phyloP scores from a whole-genome alignment of 2,888 invertebrate species.

The Pasiphila rectangulata region DNA sequence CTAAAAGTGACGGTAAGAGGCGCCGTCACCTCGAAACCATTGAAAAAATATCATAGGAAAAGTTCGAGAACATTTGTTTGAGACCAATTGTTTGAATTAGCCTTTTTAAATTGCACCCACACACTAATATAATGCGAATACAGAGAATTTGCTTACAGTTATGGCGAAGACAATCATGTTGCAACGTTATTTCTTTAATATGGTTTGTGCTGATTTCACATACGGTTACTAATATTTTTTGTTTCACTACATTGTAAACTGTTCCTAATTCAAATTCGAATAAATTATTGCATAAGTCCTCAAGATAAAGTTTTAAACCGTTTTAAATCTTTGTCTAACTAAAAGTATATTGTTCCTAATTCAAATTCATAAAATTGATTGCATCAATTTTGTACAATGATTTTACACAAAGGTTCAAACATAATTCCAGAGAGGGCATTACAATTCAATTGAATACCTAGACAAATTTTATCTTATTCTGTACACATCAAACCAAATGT shows the following conservation, averaged over 20 bases:
- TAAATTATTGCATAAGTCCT: too few relatives aligned
- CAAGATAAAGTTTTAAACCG: too few relatives aligned
- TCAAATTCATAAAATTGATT: too few relatives aligned
- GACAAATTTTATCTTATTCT: background rate
- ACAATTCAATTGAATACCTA: too few relatives aligned
- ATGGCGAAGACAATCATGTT: conserved; percentile 14
- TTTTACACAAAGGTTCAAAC: too few relatives aligned
- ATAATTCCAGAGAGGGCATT: too few relatives aligned
- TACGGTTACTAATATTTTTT: conserved; percentile 15
- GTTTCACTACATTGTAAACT: background rate
- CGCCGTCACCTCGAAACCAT: conserved; percentile 46
- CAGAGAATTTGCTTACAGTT: conserved; percentile 15
- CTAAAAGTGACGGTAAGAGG: conserved; percentile 46
- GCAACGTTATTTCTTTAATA: conserved; percentile 22
- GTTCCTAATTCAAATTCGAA: background rate
- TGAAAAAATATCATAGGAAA: conserved; percentile 38
- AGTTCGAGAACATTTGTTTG: conserved; percentile 36
- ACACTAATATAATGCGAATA: conserved; percentile 18
- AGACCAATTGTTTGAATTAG: conserved; percentile 23
- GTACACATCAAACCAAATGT: background rate
- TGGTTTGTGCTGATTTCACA: conserved; percentile 13
- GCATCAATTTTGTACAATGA: too few relatives aligned
- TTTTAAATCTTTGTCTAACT: too few relatives aligned
- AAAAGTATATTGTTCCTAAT: too few relatives aligned
- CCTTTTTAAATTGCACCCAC: conserved; percentile 16